Percentiles rank a stretch among this genome's conserved stretches.
These are phyloP conservation scores for Kuschelorhynchus macadamiae DNA, from an alignment of 2,888 invertebrate genomes.

Conservation along the genomic window DNA sequence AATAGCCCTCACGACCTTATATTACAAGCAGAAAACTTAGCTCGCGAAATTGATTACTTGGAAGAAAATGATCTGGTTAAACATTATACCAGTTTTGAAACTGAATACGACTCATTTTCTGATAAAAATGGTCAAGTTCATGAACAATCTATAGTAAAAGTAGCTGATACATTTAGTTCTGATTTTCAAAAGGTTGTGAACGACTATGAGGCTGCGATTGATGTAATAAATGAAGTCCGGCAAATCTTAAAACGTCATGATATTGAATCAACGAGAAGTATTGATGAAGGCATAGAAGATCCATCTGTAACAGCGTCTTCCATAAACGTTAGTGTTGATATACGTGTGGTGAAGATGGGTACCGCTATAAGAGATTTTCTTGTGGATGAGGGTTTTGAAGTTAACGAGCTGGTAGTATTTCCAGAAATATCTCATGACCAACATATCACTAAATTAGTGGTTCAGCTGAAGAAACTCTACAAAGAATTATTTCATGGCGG, in stretches of 20 bases:
- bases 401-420: conserved; percentile 62
- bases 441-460: conserved; percentile 59
- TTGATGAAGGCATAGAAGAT: conserved; percentile 59
- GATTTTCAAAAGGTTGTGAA: conserved; percentile 37
- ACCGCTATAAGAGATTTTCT: conserved; percentile 61
- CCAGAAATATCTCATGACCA: conserved; percentile 63
- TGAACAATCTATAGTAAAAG: background rate
- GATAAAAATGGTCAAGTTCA: conserved; percentile 8
- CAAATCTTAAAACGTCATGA: conserved; percentile 10
- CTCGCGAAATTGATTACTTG: background rate
- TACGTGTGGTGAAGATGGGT: conserved; percentile 53
- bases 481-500: conserved; percentile 55
- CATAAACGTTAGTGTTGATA: conserved; percentile 34
- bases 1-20: too few species aligned
- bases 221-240: conserved; percentile 15
- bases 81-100: conserved; percentile 26
- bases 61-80: background rate
- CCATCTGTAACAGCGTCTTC: conserved; percentile 33
- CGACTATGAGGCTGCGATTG: conserved; percentile 15
- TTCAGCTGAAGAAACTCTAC: conserved; percentile 57
- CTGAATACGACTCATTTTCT: conserved; percentile 12
- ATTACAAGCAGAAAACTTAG: background rate
- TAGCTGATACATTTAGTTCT: conserved; percentile 12
- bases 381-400: conserved; percentile 61
- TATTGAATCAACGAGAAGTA: conserved; percentile 6